These are phyloP conservation scores for Thermophis baileyi DNA, from an alignment of 2,113 vertebrate genomes.

Conservation along the genomic window DNA sequence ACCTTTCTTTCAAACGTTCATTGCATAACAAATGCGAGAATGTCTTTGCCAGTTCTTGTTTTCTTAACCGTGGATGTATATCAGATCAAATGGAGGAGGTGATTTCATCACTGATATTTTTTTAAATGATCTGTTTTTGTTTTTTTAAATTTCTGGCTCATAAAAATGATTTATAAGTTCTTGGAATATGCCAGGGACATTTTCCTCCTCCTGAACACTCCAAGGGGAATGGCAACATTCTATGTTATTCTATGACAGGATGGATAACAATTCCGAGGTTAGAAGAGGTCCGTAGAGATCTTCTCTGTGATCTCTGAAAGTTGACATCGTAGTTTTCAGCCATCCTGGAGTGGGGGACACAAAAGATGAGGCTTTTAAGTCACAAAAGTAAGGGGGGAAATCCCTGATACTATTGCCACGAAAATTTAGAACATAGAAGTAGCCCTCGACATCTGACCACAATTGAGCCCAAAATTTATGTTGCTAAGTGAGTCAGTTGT, in stretches of 20 bases:
- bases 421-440: neutral
- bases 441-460: neutral
- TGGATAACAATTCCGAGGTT: neutral
- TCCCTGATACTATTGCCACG: neutral
- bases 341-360: neutral
- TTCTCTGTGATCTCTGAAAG: neutral
- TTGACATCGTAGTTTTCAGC: neutral
- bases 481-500: neutral
- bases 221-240: neutral
- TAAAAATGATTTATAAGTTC: neutral
- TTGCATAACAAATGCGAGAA: neutral
- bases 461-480: neutral
- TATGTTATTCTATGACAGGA: neutral
- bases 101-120: slow-evolving; percentile 36
- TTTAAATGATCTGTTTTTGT: neutral
- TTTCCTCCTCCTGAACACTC: neutral
- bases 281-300: neutral
- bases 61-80: neutral
- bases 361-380: neutral
- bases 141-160: neutral
- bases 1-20: slow-evolving; percentile 41
- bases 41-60: slow-evolving; percentile 36
- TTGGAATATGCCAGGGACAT: neutral
- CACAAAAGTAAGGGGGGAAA: neutral
- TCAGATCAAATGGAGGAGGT: slow-evolving; percentile 38